Percentiles rank a stretch among this genome's conserved stretches.
These are phyloP conservation scores for Bradypus variegatus DNA, from an alignment of 2,797 vertebrate species.

Conservation along the genomic window DNA sequence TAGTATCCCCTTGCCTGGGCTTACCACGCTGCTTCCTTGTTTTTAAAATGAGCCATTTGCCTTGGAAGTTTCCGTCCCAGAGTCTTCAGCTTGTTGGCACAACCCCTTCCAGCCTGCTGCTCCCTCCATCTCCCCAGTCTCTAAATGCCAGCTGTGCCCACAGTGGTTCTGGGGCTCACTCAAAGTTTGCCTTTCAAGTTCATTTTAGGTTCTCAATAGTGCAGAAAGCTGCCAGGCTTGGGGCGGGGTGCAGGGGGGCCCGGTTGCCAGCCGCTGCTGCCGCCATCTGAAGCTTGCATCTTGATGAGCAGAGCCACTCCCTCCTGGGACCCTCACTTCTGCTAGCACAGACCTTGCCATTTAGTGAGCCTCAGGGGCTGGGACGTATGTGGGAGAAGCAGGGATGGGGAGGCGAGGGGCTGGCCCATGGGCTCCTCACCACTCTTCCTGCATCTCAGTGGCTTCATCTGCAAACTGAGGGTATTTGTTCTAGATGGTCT, in stretches of 20 bases:
- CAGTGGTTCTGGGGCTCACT: not conserved
- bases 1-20: not conserved
- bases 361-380: not conserved
- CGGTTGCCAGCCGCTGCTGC: not conserved
- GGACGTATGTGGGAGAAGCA: fast-evolving
- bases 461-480: not conserved
- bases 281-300: not conserved
- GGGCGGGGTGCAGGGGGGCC: not conserved
- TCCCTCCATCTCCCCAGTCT: not conserved
- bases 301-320: not conserved
- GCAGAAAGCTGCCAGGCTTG: not conserved
- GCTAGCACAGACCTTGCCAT: fast-evolving
- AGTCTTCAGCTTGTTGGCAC: not conserved
- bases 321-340: not conserved
- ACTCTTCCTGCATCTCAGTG: not conserved
- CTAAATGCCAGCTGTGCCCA: not conserved
- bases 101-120: not conserved
- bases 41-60: not conserved
- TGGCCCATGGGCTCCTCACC: too few relatives aligned
- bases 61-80: not conserved
- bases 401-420: not conserved
- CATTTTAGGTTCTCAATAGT: not conserved
- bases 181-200: not conserved
- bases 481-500: not conserved
- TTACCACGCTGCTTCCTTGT: not conserved